Evolutionary conservation across 2,888 invertebrate genomes (phyloP), one percentile per base, ranked within the genome.

Genomic region (Allophyes oxyacanthae): DNA sequence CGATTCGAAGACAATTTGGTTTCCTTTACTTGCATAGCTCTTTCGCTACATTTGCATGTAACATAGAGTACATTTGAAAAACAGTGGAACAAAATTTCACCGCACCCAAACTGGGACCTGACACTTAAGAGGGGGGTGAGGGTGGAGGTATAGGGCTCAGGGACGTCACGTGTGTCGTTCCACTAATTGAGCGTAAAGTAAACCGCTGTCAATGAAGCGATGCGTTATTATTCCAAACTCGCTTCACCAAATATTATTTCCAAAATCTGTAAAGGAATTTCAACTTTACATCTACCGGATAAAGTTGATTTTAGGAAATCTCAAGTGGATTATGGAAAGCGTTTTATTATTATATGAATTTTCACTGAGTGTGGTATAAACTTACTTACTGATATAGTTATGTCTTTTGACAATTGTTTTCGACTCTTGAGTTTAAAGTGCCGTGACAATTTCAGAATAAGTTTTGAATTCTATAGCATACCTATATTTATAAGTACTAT

Each of bases 141-240:
- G 48, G 11, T 52, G 43, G 51, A 43, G 51, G 55, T 41, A 41
- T 57, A 60, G 55, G 54, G 59, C 59, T 64, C 68, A 51, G 48
- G 58, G 63, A 67, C 76, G 74, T 75, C 79, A 79, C 81, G 80
- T 84, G 83, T 82, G 82, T 80, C 75, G 82, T 78, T 79, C 71
- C 82, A 79, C 84, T 87, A 87, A 87, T 87, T 87, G 86, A 87
- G 86, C 87, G 86, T 86, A 85, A 84, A 86, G 82, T 82, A 85
- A 86, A 85, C 85, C 85, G 78, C 81, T 82, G 83, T 83, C 83
- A 84, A 82, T 79, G 79, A 81, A 77, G 78, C 80, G 77, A 77
- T 63, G 80, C 76, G 70, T 82, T 84, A 84, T 83, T 82, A 84
- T 81, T 82, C 78, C 74, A 72, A 81, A 81, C 82, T 80, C 77